phyloP scores from a whole-genome alignment of 2,888 invertebrate species.

The Tryphoninae sp. region DNA sequence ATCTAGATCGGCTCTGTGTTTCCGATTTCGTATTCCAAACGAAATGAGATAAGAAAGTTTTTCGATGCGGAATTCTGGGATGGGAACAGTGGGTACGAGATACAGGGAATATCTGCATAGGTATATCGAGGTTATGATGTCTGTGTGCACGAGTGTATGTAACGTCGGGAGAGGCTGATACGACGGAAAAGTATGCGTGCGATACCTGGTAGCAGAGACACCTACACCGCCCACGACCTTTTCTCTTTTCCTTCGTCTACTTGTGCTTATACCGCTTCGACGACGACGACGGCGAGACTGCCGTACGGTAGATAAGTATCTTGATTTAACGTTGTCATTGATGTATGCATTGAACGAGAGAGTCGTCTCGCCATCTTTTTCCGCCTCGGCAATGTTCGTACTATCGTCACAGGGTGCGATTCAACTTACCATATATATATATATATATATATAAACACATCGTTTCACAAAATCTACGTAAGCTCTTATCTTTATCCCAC shows the following conservation, averaged over 20 bases:
- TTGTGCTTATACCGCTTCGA: conserved; percentile 27
- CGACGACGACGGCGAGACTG: conserved; percentile 51
- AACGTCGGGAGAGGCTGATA: background rate
- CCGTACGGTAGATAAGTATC: conserved; percentile 57
- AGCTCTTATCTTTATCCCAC: background rate
- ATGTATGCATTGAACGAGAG: conserved; percentile 50
- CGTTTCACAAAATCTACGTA: background rate
- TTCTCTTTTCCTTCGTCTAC: conserved; percentile 11
- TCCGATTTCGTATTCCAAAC: conserved; percentile 20
- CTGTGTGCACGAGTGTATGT: conserved; percentile 23
- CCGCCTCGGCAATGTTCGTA: conserved; percentile 17
- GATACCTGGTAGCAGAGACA: conserved; percentile 39
- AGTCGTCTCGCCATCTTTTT: conserved; percentile 46
- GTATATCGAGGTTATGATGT: background rate
- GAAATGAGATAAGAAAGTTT: conserved; percentile 15
- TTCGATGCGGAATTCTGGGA: conserved; percentile 23
- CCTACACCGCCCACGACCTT: conserved; percentile 51
- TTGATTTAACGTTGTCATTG: conserved; percentile 59
- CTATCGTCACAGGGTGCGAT: background rate
- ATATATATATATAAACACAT: background rate
- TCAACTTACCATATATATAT: background rate
- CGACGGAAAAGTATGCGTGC: background rate
- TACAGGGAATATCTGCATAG: too few relatives aligned
- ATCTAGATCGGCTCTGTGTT: conserved; percentile 12
- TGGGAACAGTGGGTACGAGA: conserved; percentile 18